A percentile compares a stretch with the other conserved stretches of the same genome.
Evolutionary conservation across 1,140 invertebrate genomes (phyloP).

Genomic region (Metopolophium dirhodum): DNA sequence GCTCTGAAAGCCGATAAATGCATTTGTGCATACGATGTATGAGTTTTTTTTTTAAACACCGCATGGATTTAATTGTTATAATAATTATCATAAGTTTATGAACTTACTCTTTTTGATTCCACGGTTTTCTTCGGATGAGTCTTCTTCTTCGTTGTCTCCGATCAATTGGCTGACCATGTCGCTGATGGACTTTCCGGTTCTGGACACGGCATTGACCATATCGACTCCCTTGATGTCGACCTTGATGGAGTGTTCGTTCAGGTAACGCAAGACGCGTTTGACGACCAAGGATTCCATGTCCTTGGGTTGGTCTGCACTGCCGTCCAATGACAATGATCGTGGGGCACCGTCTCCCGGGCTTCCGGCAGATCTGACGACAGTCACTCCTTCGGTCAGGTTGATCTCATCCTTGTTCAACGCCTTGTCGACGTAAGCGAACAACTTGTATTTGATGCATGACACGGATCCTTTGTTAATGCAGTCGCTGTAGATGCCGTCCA

Average conservation of each 20-base stretch:
- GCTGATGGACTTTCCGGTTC: constrained; percentile 77
- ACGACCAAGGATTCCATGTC: constrained; percentile 72
- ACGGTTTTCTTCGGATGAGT: constrained; percentile 66
- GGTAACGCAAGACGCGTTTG: constrained; percentile 74
- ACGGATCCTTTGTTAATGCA: constrained; percentile 80
- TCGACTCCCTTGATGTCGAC: constrained; percentile 84
- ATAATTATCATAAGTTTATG: not conserved
- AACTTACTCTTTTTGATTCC: constrained; percentile 59
- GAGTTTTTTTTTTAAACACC: not conserved
- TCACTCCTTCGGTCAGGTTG: constrained; percentile 78
- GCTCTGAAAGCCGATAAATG: not conserved
- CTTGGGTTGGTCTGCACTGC: constrained; percentile 63
- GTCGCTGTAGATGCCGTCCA: constrained; percentile 77
- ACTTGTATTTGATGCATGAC: constrained; percentile 82
- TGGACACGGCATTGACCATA: constrained; percentile 78
- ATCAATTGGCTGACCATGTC: constrained; percentile 68
- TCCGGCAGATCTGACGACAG: constrained; percentile 73
- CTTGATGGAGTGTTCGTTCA: constrained; percentile 79
- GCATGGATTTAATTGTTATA: not conserved
- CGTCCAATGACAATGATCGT: constrained; percentile 62
- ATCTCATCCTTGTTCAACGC: constrained; percentile 77
- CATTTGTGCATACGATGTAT: not conserved
- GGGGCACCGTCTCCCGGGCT: constrained; percentile 73
- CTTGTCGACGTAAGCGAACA: constrained; percentile 83
- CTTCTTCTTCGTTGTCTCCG: constrained; percentile 64